Percentiles rank a stretch among this genome's conserved stretches.
phyloP scores from a whole-genome alignment of 1,140 invertebrate species.

The Caenorhabditis remanei region DNA sequence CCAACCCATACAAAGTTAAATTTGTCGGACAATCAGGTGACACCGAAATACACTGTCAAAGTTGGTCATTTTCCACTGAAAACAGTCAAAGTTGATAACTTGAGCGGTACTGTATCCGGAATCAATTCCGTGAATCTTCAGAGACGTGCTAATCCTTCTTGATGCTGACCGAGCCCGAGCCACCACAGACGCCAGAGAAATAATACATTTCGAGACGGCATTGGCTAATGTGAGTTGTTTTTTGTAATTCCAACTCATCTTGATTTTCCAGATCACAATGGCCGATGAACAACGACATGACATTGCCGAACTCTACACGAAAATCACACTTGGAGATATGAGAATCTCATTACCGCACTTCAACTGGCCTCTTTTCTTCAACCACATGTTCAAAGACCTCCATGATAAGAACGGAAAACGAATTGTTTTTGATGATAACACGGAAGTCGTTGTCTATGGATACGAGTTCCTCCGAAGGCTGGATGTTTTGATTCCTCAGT shows the following conservation, averaged over 20 bases:
- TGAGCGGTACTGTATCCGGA: no score
- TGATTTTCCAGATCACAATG: constrained; percentile 74
- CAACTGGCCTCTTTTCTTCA: constrained; percentile 76
- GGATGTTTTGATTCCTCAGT: constrained; percentile 73
- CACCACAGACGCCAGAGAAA: constrained; percentile 82
- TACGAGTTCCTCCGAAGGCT: constrained; percentile 75
- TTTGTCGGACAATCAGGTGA: no score
- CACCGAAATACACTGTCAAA: no score
- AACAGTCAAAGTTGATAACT: no score
- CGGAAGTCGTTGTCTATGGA: constrained; percentile 75
- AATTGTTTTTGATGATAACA: constrained; percentile 73
- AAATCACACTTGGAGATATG: constrained; percentile 77
- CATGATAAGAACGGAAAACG: constrained; percentile 63
- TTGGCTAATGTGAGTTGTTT: constrained; percentile 82
- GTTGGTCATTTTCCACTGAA: no score
- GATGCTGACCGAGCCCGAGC: constrained; percentile 82
- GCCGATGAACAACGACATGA: constrained; percentile 77
- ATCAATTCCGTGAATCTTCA: constrained; percentile 28
- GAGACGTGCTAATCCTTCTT: constrained; percentile 80
- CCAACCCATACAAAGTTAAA: no score
- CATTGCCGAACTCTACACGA: constrained; percentile 77
- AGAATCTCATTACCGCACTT: constrained; percentile 72
- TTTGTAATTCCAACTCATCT: neutral
- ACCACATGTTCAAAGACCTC: constrained; percentile 76
- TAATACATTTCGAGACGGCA: constrained; percentile 87